Evolutionary conservation across 2,888 invertebrate species (phyloP), one percentile per base, ranked within the genome.

Genomic region (Byasa hedistus): DNA sequence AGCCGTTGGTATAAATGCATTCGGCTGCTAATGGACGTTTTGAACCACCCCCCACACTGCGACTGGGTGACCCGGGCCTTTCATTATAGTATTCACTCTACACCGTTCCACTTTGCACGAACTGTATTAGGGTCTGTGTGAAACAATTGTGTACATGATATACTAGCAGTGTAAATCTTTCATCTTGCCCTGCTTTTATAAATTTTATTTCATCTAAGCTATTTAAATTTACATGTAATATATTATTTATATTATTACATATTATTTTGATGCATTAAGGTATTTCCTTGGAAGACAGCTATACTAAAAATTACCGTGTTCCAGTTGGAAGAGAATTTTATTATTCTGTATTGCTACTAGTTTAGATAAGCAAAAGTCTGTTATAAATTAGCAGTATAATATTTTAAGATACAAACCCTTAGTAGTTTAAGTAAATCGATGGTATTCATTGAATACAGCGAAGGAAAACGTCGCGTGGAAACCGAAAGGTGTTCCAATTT

Each of bases 1-100:
- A 81, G 80, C 73, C 64, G 72, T 70, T 67, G 71, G 76, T 78
- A 78, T 79, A 78, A 81, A 80, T 81, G 80, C 80, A 80, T 77
- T 78, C 70, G 66, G 69, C 71, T 70, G 68, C 78, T 81, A 82
- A 82, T 82, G 81, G 79, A 75, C 76, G 76, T 75, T 79, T 78
- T 77, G 76, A 76, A 69, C 76, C 75, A 69, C 78, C 78, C 79
- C 78, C 74, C 68, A 69, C 65, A 61, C 61, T 54, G 65, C 74
- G 68, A 75, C 72, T 71, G 69, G 76, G 74, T 74, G 77, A 73
- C 74, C 77, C 71, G 69, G 68, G 68, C 72, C 73, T 73, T 75
- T 75, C 76, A 76, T 77, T 77, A 75, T 70, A 73, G 74, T 72
- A 75, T 76, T 77, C 66, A 61, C 57, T 74, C 71, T 68, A 8